Percentiles rank a stretch among this genome's conserved stretches.
These are phyloP conservation scores for Chaitophorus viminalis DNA, from an alignment of 2,888 invertebrate species.

Conservation along the genomic window DNA sequence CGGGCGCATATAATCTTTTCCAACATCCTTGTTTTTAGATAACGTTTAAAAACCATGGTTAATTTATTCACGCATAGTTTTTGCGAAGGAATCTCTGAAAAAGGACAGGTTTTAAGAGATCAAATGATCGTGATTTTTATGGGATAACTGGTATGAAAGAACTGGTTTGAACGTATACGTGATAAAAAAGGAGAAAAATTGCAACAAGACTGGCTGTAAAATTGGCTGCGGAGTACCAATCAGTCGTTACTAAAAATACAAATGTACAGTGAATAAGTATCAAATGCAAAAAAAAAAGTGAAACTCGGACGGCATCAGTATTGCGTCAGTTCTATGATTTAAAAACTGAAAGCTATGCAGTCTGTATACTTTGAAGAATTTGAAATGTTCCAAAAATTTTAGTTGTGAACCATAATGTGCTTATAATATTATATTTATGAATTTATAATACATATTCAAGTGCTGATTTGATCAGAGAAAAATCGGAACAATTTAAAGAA, in stretches of 20 bases:
- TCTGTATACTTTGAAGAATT: too few species aligned
- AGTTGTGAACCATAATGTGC: too few species aligned
- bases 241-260: conserved; percentile 1
- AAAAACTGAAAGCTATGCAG: neutral
- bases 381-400: too few species aligned
- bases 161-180: neutral
- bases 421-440: too few species aligned
- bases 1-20: neutral
- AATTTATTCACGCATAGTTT: conserved; percentile 30
- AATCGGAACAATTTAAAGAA: too few species aligned
- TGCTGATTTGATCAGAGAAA: too few species aligned
- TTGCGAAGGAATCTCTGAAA: conserved; percentile 33
- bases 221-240: conserved; percentile 5
- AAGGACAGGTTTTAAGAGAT: conserved; percentile 48
- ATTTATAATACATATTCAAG: too few species aligned
- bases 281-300: neutral
- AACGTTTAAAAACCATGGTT: conserved; percentile 14
- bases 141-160: neutral
- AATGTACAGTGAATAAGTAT: neutral
- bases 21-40: conserved; percentile 31
- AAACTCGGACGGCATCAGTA: neutral
- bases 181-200: conserved; percentile 10
- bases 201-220: conserved; percentile 1
- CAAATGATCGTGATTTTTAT: conserved; percentile 8
- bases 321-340: neutral